Conservation (phyloP, 2,113 vertebrate species). For the Bufo gargarizans region DNA sequence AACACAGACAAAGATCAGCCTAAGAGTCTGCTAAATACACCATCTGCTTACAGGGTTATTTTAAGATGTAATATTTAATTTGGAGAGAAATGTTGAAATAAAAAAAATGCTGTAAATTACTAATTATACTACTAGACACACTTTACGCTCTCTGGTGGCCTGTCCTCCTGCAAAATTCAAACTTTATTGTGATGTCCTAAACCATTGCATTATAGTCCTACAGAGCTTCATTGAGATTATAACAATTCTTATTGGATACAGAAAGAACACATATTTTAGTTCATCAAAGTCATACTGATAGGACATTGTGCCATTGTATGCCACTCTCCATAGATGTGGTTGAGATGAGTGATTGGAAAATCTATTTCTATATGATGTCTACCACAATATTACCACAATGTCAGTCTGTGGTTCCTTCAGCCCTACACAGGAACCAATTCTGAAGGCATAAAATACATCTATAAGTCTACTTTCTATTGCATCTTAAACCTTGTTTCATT, state of each 20-base stretch:
- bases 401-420: not conserved
- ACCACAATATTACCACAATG: not conserved
- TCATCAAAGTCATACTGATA: not conserved
- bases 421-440: not conserved
- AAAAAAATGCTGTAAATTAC: not conserved
- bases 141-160: not conserved
- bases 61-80: not conserved
- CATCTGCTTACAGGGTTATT: not conserved
- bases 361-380: not conserved
- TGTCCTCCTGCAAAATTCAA: not conserved
- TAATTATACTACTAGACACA: not conserved
- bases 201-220: not conserved
- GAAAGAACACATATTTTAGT: not conserved
- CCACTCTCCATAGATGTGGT: not conserved
- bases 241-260: not conserved
- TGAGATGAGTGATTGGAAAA: not conserved
- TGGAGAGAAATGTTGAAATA: not conserved
- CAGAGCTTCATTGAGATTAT: not conserved
- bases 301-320: not conserved
- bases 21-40: not conserved
- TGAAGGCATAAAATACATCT: not conserved
- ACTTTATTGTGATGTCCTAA: not conserved
- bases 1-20: not conserved
- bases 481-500: too few species aligned
- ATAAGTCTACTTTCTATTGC: not conserved